A percentile compares a stretch with the other conserved stretches of the same genome.
Conservation (phyloP, 2,797 vertebrate genomes). For the Oceanodroma leucorhoa region DNA sequence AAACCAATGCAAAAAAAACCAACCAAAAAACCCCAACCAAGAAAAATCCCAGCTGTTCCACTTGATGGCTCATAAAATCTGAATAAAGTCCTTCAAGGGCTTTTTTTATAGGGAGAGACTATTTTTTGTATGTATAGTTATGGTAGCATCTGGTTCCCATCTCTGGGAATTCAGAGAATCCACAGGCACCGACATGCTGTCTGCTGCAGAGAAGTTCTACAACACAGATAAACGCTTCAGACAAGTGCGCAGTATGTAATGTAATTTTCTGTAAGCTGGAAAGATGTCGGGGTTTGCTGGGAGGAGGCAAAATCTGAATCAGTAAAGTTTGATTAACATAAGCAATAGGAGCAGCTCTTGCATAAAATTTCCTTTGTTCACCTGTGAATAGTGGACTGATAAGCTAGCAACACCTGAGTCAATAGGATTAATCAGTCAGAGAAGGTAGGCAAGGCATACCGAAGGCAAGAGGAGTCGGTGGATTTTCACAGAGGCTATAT, state of each 20-base stretch:
- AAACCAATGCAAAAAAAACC: neutral
- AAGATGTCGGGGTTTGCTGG: neutral
- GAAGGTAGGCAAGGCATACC: neutral
- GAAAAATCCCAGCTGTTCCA: slow-evolving; percentile 46
- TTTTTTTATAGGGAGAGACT: slow-evolving; percentile 55
- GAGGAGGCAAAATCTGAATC: neutral
- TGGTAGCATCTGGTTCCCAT: slow-evolving; percentile 70
- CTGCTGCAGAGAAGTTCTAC: neutral
- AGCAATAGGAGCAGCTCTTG: neutral
- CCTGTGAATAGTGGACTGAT: neutral
- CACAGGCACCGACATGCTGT: neutral
- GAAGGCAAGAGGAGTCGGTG: neutral
- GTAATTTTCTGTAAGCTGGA: slow-evolving; percentile 10
- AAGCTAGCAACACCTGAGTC: slow-evolving; percentile 11
- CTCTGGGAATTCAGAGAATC: slow-evolving; percentile 49
- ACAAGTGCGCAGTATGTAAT: slow-evolving; percentile 13
- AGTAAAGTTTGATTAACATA: slow-evolving; percentile 22
- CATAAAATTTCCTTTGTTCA: slow-evolving; percentile 30
- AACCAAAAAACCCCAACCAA: neutral
- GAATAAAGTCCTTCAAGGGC: slow-evolving; percentile 63
- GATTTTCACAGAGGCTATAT: neutral
- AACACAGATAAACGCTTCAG: slow-evolving; percentile 15
- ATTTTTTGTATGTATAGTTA: slow-evolving; percentile 47
- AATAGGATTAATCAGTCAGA: slow-evolving; percentile 13
- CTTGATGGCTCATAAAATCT: slow-evolving; percentile 67